Evolutionary conservation across 2,797 vertebrate species (phyloP), one percentile per base, ranked within the genome.

Genomic region (Valencia hispanica): DNA sequence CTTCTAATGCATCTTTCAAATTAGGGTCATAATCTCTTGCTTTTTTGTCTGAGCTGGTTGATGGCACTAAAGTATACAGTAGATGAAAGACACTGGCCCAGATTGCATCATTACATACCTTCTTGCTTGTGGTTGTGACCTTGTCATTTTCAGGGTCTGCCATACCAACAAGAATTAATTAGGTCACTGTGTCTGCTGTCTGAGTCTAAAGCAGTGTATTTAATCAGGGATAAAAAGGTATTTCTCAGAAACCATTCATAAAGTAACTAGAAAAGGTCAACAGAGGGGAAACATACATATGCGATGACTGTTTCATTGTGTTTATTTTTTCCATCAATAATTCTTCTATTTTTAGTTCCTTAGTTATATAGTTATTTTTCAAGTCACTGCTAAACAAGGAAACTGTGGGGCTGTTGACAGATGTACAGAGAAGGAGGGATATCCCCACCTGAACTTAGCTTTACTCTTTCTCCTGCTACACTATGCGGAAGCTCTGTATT

Each of bases 141-240:
- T 87, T 93, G 90, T 93, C 74, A 94, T 93, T 92, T 90, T 55
- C 79, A 61, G 34, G 74, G 87, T 86, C 85, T 88, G 65, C 87
- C 73, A 73, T 73, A 65, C 48, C 8, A 25, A 83, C 59, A 30
- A 63, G 71, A 1, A 73, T 4, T 47, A 87, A 88, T 83, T 74
- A 83, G 86, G 84, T 88, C 84, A 89, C 68, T 15, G 0, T 65
- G 81, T 87, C 79, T 85, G 81, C 81, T 55, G 36, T 47, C 81
- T 70, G 39, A 74, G 57, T 22, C 48, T 68, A 47, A 79, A 71
- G 68, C 61, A 70, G 69, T 75, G 68, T 47, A 66, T 71, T 61
- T 30, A 39, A 65, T 57, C 65, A n/a, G 61, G 55, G 10, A 55
- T 75, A n/a, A 41, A 68, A 48, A 41, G 36, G 15, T 61, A 79